Base-by-base conservation (phyloP, 2,113 vertebrate species). In the Hipposideros armiger region DNA sequence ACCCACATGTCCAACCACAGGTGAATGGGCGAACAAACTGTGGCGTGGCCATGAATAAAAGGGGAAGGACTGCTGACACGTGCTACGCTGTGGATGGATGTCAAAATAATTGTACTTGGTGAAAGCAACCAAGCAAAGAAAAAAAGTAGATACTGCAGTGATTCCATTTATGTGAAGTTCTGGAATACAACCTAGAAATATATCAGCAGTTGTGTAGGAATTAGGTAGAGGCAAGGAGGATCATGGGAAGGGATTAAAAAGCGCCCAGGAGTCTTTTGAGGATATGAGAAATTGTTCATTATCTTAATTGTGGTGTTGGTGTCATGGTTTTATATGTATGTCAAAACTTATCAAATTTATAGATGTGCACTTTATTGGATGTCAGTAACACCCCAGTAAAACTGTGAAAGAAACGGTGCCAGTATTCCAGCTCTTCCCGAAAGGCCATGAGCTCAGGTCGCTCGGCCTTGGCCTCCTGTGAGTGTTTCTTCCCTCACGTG, bases 11-110 rank as follows among this genome's bases (percentile, higher is more conserved):
- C 42, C 42, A 60, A 16, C 32, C 26, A 16, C 22, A 62, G 58
- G 72, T 58, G 70, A 28, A 5, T 13, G 20, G 47, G 15, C 9
- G 13, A n/a, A 45, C 70, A 45, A 73, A 28, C 56, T 47, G 47
- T 47, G 22, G 20, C 7, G 0, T 2, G 30, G 62, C 28, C 62
- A 14, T 30, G 20, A 24, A 32, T 64, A 24, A 30, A 32, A 24
- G 26, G 19, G 36, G 24, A 26, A 47, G 30, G 15, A 4, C 30
- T 5, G 0, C 30, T 3, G 28, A 7, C 32, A 14, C 4, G 14
- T 2, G 13, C 10, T 22, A 4, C 14, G 28, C 11, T 22, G 26
- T 1, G 11, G 40, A 13, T 24, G 28, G 30, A 15, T 17, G 7
- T 22, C 54, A 52, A 20, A 45, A 47, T 40, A 22, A 20, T 6